Evolutionary conservation across 2,797 vertebrate species (phyloP).

Genomic region (Acropternis orthonyx): DNA sequence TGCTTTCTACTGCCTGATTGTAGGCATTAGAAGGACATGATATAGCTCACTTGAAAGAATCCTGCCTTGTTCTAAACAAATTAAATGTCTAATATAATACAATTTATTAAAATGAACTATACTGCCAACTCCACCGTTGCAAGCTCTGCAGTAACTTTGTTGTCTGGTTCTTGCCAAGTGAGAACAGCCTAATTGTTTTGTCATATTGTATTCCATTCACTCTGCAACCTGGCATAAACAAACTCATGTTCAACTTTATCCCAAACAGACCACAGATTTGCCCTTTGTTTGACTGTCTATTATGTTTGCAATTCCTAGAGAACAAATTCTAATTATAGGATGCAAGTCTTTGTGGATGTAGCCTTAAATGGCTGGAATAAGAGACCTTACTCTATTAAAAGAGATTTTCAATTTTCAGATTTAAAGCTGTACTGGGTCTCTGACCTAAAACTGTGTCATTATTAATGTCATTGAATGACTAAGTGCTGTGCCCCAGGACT

Average conservation of each 20-base stretch:
- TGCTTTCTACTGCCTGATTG: neutral
- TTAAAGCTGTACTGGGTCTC: neutral
- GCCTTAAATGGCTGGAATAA: slow-evolving; percentile 20
- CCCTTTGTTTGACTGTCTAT: slow-evolving; percentile 57
- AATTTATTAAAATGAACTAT: neutral
- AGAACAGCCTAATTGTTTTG: neutral
- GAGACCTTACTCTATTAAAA: neutral
- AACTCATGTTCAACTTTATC: slow-evolving; percentile 46
- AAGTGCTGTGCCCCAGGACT: neutral
- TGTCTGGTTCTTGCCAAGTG: neutral
- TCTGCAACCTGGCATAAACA: slow-evolving; percentile 10
- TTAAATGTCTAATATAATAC: neutral
- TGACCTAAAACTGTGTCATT: neutral
- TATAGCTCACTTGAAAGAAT: neutral
- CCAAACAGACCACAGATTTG: slow-evolving; percentile 11
- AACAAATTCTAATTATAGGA: slow-evolving; percentile 56
- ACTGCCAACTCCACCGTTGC: neutral
- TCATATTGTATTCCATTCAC: neutral
- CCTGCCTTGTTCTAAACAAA: neutral
- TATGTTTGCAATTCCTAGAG: slow-evolving; percentile 60
- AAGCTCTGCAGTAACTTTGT: neutral
- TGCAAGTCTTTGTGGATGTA: neutral
- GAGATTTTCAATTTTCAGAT: neutral
- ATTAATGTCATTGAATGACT: neutral
- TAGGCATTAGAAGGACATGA: neutral